Evolutionary conservation across 2,113 vertebrate genomes (phyloP), one percentile per base, ranked within the genome.

Genomic region (Platysteira castanea): DNA sequence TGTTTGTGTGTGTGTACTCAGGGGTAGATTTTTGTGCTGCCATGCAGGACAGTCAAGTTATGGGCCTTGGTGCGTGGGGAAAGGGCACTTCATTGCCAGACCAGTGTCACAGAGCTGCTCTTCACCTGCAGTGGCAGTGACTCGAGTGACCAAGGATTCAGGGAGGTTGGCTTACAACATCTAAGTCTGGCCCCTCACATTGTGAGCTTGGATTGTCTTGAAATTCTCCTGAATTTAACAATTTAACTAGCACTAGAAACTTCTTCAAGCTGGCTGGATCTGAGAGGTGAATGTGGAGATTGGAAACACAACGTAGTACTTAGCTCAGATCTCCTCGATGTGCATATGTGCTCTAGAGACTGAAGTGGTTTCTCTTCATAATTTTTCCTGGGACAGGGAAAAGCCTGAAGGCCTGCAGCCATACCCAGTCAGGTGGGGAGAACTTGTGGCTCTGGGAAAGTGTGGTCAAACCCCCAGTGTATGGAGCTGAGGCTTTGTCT

Each of bases 381-480:
- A 10, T 56, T 41, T 88, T 68, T 67, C 30, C 37, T 59, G 47
- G 64, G 21, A 19, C 23, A 35, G 47, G 39, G 17, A 84, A 67
- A 57, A 35, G 37, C 23, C 35, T 63, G 41, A 31, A 76, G 39
- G 9, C 35, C 30, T 75, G 50, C 21, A n/a, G 33, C 31, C 10
- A 5, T 19, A 54, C 0, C 21, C 65, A 61, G 2, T 33, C 12
- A 5, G 14, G 14, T 35, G 5, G 16, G 47, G 26, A 75, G 65
- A 85, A 37, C 61, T 49, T 54, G 50, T 69, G 67, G 10, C 26
- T 57, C 2, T 22, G 39, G 24, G 19, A 70, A 35, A 26, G n/a
- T 15, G 1, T 26, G 44, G 35, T 12, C 52, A 39, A 85, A n/a
- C 18, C 15, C 2, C 1, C 1, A 0, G 0, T 10, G 18, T 49